Percentiles rank a stretch among this genome's conserved stretches.
Conservation (phyloP, 1,140 invertebrate species). For the Camponotus vicinus region DNA sequence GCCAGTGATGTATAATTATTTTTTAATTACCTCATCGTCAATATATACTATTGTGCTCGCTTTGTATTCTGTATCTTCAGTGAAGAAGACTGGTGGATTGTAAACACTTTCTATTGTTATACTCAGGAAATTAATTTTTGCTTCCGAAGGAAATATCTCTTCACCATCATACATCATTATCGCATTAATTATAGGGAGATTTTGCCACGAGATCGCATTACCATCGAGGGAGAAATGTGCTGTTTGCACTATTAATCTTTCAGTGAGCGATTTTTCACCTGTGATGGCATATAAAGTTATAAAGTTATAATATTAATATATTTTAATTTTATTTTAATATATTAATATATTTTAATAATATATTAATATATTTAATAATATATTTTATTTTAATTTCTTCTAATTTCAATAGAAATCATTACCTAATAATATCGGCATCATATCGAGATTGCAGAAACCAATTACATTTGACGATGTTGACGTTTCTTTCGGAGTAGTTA, state of each 20-base stretch:
- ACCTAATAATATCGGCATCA: slow-evolving; percentile 76
- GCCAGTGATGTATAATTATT: too few species aligned
- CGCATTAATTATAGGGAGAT: slow-evolving; percentile 71
- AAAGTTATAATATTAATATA: neutral
- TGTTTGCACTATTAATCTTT: slow-evolving; percentile 74
- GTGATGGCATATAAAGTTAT: slow-evolving; percentile 12
- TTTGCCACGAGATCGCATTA: slow-evolving; percentile 69
- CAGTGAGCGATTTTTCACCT: slow-evolving; percentile 66
- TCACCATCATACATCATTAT: slow-evolving; percentile 28
- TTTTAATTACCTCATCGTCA: slow-evolving; percentile 57
- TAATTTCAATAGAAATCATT: neutral
- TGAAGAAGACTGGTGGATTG: slow-evolving; percentile 71
- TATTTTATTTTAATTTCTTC: neutral
- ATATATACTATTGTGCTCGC: slow-evolving; percentile 68
- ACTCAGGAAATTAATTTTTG: slow-evolving; percentile 68
- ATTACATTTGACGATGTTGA: slow-evolving; percentile 20
- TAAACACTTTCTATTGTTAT: slow-evolving; percentile 78
- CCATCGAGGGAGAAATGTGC: slow-evolving; percentile 59
- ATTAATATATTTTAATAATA: neutral
- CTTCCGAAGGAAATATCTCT: slow-evolving; percentile 43
- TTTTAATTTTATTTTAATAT: neutral
- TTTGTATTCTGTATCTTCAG: slow-evolving; percentile 67
- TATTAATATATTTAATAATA: neutral
- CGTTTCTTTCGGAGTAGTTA: neutral
- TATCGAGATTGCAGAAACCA: slow-evolving; percentile 76